Evolutionary conservation across 2,888 invertebrate species (phyloP).

Genomic region (Eubasilissa splendida): DNA sequence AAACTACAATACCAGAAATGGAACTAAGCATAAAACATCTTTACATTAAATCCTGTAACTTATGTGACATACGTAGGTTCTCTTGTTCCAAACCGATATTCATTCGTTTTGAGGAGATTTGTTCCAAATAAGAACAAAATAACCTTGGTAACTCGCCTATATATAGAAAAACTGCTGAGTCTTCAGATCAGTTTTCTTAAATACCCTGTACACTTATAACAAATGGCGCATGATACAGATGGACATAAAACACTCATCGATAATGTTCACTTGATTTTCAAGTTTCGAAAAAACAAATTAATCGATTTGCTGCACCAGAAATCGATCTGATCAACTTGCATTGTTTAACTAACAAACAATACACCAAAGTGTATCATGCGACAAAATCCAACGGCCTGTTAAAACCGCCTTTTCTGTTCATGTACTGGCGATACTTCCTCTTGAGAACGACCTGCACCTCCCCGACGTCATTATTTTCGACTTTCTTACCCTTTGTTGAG

Average conservation of each 20-base stretch:
- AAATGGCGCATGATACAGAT: slow-evolving; percentile 24
- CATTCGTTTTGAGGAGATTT: not conserved
- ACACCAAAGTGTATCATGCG: slow-evolving; percentile 72
- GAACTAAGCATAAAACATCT: too few species aligned
- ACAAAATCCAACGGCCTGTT: slow-evolving; percentile 98
- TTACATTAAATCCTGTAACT: too few species aligned
- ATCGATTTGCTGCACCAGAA: slow-evolving; percentile 11
- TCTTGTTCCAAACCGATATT: not conserved
- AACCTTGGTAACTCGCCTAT: slow-evolving; percentile 10
- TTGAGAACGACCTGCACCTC: slow-evolving; percentile 96
- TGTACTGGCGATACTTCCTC: slow-evolving; percentile 97
- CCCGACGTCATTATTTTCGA: slow-evolving; percentile 94
- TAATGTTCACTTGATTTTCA: not conserved
- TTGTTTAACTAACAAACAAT: not conserved
- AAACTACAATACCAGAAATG: too few species aligned
- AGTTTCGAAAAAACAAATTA: not conserved
- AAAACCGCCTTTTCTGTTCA: slow-evolving; percentile 99
- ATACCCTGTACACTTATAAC: slow-evolving; percentile 33
- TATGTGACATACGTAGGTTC: too few species aligned
- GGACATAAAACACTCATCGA: not conserved
- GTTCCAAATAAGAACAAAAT: slow-evolving; percentile 11
- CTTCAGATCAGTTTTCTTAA: slow-evolving; percentile 20
- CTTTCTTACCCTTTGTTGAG: slow-evolving; percentile 96
- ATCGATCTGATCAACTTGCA: not conserved
- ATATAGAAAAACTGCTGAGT: not conserved